A percentile compares a stretch with the other conserved stretches of the same genome.
Evolutionary conservation across 1,140 invertebrate species (phyloP).

Genomic region (Drosophila lowei): DNA sequence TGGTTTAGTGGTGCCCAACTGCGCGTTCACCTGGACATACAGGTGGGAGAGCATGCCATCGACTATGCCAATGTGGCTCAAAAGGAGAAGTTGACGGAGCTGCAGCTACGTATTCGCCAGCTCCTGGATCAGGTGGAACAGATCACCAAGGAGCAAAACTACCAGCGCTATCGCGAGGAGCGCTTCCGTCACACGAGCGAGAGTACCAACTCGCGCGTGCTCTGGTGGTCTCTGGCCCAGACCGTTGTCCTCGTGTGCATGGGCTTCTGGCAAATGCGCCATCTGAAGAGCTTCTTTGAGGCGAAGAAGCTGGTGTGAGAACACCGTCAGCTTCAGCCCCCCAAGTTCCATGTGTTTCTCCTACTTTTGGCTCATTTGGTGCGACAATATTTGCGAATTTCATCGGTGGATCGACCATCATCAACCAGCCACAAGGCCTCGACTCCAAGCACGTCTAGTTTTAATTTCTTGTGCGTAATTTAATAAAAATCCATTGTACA

Average conservation of each 20-base stretch:
- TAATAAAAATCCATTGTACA: slow-evolving; percentile 80
- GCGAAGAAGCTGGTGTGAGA: slow-evolving; percentile 98
- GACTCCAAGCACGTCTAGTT: slow-evolving; percentile 64
- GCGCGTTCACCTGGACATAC: slow-evolving; percentile 98
- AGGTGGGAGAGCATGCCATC: slow-evolving; percentile 99
- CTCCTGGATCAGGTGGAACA: slow-evolving; percentile 99
- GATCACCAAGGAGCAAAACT: slow-evolving; percentile 99
- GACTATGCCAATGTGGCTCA: slow-evolving; percentile 99
- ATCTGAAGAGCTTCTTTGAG: slow-evolving; percentile 99
- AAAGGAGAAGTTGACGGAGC: slow-evolving; percentile 98
- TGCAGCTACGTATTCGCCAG: slow-evolving; percentile 97
- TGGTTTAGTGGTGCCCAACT: slow-evolving; percentile 98
- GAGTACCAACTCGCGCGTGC: slow-evolving; percentile 97
- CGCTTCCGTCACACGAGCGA: slow-evolving; percentile 98
- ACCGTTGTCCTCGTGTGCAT: slow-evolving; percentile 94
- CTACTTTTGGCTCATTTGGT: slow-evolving; percentile 29
- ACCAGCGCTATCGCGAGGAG: slow-evolving; percentile 99
- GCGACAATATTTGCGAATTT: slow-evolving; percentile 58
- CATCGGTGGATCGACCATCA: slow-evolving; percentile 57
- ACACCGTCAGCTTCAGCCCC: slow-evolving; percentile 3
- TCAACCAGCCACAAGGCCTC: slow-evolving; percentile 23
- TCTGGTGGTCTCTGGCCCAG: slow-evolving; percentile 99
- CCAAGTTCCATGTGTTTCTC: slow-evolving; percentile 34
- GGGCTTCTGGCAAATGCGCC: slow-evolving; percentile 99
- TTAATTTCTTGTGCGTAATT: slow-evolving; percentile 74